Percentiles rank a stretch among this genome's conserved stretches.
Evolutionary conservation across 2,113 vertebrate genomes (phyloP).

Genomic region (Boleophthalmus pectinirostris): DNA sequence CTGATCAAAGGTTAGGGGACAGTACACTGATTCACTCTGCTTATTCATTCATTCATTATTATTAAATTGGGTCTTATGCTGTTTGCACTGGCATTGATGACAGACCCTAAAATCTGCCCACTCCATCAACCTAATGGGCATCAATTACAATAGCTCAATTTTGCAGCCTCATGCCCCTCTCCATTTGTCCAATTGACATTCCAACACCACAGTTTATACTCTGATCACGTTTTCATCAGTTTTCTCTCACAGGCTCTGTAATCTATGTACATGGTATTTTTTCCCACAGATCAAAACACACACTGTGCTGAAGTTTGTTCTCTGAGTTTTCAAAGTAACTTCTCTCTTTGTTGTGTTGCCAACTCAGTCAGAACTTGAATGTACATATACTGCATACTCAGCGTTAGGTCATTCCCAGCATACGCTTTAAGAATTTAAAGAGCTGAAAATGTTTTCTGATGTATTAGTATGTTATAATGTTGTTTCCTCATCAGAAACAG

Average conservation of each 20-base stretch:
- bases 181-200: neutral
- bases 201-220: neutral
- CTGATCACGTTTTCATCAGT: neutral
- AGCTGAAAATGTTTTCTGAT: too few relatives aligned
- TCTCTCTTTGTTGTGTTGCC: neutral
- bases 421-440: neutral
- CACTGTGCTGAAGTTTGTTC: neutral
- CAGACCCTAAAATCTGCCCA: neutral
- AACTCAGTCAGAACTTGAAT: neutral
- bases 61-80: neutral
- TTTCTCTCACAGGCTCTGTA: neutral
- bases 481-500: too few relatives aligned
- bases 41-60: neutral
- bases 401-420: neutral
- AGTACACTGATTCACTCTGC: too few relatives aligned
- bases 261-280: neutral
- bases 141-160: neutral
- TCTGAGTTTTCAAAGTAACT: neutral
- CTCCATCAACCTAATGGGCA: neutral
- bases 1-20: neutral
- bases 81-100: neutral
- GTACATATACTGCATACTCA: neutral
- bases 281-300: neutral
- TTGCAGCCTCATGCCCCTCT: neutral
- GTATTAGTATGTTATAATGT: too few relatives aligned